Evolutionary conservation across 2,888 invertebrate species (phyloP).

Genomic region (Drosophila percnosoma): DNA sequence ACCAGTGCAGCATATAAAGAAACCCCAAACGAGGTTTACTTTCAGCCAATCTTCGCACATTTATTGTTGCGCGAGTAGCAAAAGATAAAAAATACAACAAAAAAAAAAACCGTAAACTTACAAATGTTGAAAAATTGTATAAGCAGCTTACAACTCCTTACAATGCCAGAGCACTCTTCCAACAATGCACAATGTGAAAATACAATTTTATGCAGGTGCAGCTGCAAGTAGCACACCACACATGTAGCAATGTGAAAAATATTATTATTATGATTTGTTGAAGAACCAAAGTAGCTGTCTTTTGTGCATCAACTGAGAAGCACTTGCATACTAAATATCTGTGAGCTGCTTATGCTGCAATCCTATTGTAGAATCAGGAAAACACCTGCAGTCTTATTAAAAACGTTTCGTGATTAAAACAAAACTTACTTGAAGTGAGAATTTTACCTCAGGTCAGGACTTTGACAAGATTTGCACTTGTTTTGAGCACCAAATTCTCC

Average conservation of each 20-base stretch:
- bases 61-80: slow-evolving; percentile 58
- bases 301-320: not conserved
- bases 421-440: not conserved
- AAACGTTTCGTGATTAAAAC: not conserved
- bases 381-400: not conserved
- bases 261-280: slow-evolving; percentile 9
- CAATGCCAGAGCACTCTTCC: not conserved
- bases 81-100: not conserved
- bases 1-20: slow-evolving; percentile 68
- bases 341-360: not conserved
- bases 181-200: not conserved
- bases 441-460: not conserved
- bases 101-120: slow-evolving; percentile 17
- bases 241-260: slow-evolving; percentile 12
- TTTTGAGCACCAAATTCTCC: not conserved
- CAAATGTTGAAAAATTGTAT: not conserved
- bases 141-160: slow-evolving; percentile 15
- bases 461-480: not conserved
- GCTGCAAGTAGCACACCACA: not conserved
- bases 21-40: slow-evolving; percentile 25
- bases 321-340: not conserved
- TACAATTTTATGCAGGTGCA: not conserved
- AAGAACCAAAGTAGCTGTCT: slow-evolving; percentile 4
- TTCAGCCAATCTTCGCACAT: slow-evolving; percentile 48
- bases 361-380: not conserved